Conservation (phyloP, 2,888 invertebrate species). For the Amiota mariae region DNA sequence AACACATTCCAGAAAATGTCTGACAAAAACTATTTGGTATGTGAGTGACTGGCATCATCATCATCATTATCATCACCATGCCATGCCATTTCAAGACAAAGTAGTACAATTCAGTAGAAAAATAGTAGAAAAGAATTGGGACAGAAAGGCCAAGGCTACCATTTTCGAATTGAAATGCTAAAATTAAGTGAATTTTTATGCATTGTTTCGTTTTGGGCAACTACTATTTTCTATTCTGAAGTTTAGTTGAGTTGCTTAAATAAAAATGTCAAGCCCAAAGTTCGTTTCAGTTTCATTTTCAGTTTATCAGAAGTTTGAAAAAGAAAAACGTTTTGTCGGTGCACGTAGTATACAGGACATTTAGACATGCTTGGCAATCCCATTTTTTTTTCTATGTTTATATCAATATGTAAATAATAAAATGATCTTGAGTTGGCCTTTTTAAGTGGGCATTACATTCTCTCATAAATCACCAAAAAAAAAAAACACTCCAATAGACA, state of each 20-base stretch:
- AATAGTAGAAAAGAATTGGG: conserved; percentile 13
- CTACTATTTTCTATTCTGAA: not conserved
- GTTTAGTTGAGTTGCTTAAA: conserved; percentile 49
- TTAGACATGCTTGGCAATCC: not conserved
- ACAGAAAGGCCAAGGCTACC: conserved; percentile 33
- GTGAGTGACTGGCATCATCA: too few species aligned
- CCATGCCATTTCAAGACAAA: conserved; percentile 45
- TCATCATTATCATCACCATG: conserved; percentile 48
- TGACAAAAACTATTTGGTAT: conserved; percentile 15
- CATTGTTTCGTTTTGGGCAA: conserved; percentile 61
- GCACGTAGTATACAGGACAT: not conserved
- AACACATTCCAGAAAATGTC: conserved; percentile 10
- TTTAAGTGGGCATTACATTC: conserved; percentile 11
- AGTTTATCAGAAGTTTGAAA: not conserved
- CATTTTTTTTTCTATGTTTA: not conserved
- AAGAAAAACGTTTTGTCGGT: conserved; percentile 41
- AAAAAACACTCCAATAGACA: not conserved
- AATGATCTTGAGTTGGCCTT: not conserved
- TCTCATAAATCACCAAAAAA: not conserved
- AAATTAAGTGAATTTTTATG: conserved; percentile 70
- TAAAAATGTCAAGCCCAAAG: conserved; percentile 64
- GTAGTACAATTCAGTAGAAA: not conserved
- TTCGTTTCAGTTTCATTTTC: conserved; percentile 25
- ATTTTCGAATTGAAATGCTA: conserved; percentile 57
- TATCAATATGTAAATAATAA: not conserved